phyloP scores from a whole-genome alignment of 2,797 vertebrate species.

The Amphiprion clarkii region DNA sequence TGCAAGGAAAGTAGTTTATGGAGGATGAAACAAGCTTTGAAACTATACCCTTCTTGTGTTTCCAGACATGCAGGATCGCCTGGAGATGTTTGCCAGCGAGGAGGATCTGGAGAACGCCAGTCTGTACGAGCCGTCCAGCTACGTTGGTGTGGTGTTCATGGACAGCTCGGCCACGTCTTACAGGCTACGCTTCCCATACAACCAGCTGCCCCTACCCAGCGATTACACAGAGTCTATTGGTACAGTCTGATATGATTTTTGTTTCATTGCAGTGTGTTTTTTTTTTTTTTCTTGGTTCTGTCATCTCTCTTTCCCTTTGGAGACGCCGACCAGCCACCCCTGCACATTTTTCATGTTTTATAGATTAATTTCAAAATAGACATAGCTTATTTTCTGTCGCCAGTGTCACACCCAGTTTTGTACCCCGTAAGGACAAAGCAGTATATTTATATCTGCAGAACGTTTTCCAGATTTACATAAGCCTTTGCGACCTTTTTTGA shows the following conservation, averaged over 20 bases:
- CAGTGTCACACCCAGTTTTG: too few relatives aligned
- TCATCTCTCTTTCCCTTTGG: too few relatives aligned
- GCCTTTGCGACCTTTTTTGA: too few relatives aligned
- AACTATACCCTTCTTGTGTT: neutral
- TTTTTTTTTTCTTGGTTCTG: too few relatives aligned
- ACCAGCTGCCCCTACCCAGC: conserved; percentile 82
- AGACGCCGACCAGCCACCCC: too few relatives aligned
- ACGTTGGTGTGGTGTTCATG: conserved; percentile 91
- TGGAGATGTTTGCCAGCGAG: conserved; percentile 88
- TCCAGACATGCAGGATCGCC: conserved; percentile 76
- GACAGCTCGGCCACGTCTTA: conserved; percentile 88
- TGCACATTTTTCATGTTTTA: neutral
- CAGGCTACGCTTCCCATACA: conserved; percentile 89
- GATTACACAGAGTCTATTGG: conserved; percentile 86
- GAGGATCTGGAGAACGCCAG: conserved; percentile 91
- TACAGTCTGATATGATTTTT: conserved; percentile 38
- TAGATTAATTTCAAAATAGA: neutral
- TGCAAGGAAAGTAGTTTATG: too few relatives aligned
- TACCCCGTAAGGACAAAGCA: too few relatives aligned
- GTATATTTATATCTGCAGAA: too few relatives aligned
- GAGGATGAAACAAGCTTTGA: too few relatives aligned
- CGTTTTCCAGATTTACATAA: too few relatives aligned
- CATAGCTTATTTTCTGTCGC: too few relatives aligned
- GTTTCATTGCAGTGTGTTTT: neutral
- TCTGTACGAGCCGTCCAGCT: conserved; percentile 83